Base-by-base conservation (phyloP, 2,797 vertebrate species). In the Falco concolor region DNA sequence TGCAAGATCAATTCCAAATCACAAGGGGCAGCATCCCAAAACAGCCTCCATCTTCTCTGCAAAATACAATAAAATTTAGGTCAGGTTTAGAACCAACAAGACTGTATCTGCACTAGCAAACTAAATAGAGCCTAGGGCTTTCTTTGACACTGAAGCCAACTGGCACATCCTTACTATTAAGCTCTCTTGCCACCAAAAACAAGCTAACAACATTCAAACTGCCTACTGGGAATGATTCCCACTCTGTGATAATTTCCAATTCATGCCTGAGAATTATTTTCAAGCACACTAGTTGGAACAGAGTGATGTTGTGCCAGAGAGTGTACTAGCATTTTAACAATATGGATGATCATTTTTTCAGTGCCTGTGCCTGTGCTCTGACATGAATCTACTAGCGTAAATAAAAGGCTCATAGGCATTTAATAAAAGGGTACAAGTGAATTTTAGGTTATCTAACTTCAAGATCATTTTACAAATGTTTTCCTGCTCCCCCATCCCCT, bases 151-250 rank as follows among this genome's bases (percentile, higher is more conserved):
- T 47, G 76, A 91, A 87, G 75, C 91, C 95, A 95, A 89, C 79
- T 94, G 87, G 89, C 84, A 92, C 25, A 74, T 89, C 49, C 60
- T 79, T 54, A 87, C 60, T 89, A 60, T 94, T 95, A 95, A 95
- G 68, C 49, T 94, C 40, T 93, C 49, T 56, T 93, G 82, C 85
- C 79, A 90, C 94, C 79, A 89, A 93, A 97, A 96, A 64, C 64
- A 94, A 95, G 53, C 53, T 95, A 94, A 91, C 75, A 85, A 72
- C 57, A 64, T 85, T 91, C 82, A 87, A 72, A 87, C 28, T 95
- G 79, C 53, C 79, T 89, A 34, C 63, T 95, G 87, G 93, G 89
- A 97, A 95, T 80, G 69, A 74, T 77, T 90, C 89, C 87, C 61
- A 57, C 56, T 75, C 79, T 77, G 60, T 81, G n/a, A 10, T 95